phyloP scores from a whole-genome alignment of 1,140 invertebrate genomes.

The Cherax destructor region DNA sequence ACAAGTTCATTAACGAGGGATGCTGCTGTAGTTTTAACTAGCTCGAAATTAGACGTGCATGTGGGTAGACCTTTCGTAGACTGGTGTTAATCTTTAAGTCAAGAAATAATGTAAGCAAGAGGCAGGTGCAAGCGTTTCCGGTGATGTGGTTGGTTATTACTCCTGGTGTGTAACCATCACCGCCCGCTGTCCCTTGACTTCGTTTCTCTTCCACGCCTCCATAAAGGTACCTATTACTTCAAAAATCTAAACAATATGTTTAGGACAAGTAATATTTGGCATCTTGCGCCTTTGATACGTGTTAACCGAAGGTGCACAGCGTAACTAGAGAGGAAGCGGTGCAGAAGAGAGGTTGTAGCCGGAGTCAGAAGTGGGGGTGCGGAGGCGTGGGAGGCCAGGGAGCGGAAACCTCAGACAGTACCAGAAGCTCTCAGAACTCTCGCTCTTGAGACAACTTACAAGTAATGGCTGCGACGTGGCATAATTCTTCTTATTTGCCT shows the following conservation, averaged over 20 bases:
- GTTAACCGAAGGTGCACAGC: too few species aligned
- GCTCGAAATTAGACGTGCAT: neutral
- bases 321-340: neutral
- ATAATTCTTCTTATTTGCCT: neutral
- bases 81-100: neutral
- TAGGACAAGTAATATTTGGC: too few species aligned
- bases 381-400: neutral
- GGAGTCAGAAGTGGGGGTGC: neutral
- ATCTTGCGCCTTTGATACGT: too few species aligned
- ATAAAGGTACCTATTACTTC: too few species aligned
- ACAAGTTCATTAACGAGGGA: too few species aligned
- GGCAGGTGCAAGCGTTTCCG: constrained; percentile 48
- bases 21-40: neutral
- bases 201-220: neutral
- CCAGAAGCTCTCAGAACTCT: neutral
- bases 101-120: neutral
- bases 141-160: constrained; percentile 45
- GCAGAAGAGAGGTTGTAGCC: neutral
- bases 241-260: too few species aligned
- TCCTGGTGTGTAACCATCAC: constrained; percentile 14
- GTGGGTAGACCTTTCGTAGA: neutral
- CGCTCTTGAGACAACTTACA: neutral
- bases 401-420: neutral
- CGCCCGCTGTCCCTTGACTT: neutral
- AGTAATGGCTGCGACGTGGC: neutral